Conservation (phyloP, 2,888 invertebrate species). For the Clostera curtula region DNA sequence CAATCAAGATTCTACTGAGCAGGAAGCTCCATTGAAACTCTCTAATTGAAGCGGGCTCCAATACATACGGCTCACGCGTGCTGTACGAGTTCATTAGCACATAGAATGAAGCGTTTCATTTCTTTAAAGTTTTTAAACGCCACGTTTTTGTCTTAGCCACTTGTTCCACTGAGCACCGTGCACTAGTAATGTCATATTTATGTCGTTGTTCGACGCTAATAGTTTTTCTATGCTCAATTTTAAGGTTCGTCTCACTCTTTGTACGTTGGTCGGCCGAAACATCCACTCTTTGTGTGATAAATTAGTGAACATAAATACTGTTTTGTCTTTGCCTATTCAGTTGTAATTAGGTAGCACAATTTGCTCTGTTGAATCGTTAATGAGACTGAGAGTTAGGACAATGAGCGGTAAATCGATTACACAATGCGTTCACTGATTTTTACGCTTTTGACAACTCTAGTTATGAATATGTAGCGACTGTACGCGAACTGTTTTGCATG, state of each 20-base stretch:
- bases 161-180: constrained; percentile 49
- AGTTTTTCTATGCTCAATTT: constrained; percentile 59
- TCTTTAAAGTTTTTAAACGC: constrained; percentile 50
- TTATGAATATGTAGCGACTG: constrained; percentile 31
- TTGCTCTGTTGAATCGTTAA: constrained; percentile 67
- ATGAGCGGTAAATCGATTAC: constrained; percentile 63
- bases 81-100: constrained; percentile 39
- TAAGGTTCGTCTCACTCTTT: constrained; percentile 47
- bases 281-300: constrained; percentile 67
- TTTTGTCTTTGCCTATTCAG: constrained; percentile 65
- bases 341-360: constrained; percentile 73
- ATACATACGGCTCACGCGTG: constrained; percentile 2
- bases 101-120: constrained; percentile 59
- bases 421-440: constrained; percentile 42
- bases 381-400: constrained; percentile 52
- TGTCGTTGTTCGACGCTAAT: constrained; percentile 49
- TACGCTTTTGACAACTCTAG: constrained; percentile 32
- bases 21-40: constrained; percentile 19
- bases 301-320: constrained; percentile 70
- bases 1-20: constrained; percentile 16
- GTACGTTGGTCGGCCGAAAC: constrained; percentile 53
- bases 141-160: too few relatives aligned
- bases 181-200: constrained; percentile 46
- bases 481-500: constrained; percentile 16
- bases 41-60: constrained; percentile 26